Evolutionary conservation across 30 jellyfish, hydroid and myxozoan genomes (phyloP), one percentile per base, ranked within the genome.

Genomic region (Hydra vulgaris): DNA sequence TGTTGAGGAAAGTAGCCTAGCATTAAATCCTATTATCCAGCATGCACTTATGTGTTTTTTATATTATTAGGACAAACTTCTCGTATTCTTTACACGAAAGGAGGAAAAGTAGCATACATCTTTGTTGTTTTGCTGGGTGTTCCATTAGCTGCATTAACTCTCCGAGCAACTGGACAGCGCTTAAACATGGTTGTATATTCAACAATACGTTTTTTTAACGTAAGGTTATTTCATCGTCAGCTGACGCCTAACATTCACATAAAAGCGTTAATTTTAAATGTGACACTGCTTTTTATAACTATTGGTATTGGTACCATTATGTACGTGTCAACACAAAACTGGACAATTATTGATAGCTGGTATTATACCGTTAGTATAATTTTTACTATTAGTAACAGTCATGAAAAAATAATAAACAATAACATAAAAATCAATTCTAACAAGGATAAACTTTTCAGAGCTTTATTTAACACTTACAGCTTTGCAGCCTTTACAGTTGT

Each of bases 131-230:
- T 89, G 21, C 94, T 92, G 53, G 99, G 99, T 18, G 77, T 88
- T 19, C 99, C 99, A 66, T 78, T 92, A 15, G 79, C 96, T 7
- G 82, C 88, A 4, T 74, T 92, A 56, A 92, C 99, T 16, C 80
- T 92, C 78, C 89, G 99, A 16, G 99, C 99, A 21, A 92, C 99
- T n/a, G 99, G 99, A 17, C 95, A 86, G 73, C 94, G 99, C 4
- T 52, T 92, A 55, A 92, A 92, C 77, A 85, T 92, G 21, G 77
- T 87, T 21, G 96, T 92, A 7, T 92, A 92, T 71, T 87, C 95
- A 15, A 72, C 89, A 61, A 92, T 92, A 20, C 96, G 99, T 19
- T 92, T 82, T 67, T 79, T 92, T 83, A 92, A 87, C 78, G 99
- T 92, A 15, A 82, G 79, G 21, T 78, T 92, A 24, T 86, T 92